Evolutionary conservation across 2,797 vertebrate species (phyloP).

Genomic region (Dendrocincla tyrannina): DNA sequence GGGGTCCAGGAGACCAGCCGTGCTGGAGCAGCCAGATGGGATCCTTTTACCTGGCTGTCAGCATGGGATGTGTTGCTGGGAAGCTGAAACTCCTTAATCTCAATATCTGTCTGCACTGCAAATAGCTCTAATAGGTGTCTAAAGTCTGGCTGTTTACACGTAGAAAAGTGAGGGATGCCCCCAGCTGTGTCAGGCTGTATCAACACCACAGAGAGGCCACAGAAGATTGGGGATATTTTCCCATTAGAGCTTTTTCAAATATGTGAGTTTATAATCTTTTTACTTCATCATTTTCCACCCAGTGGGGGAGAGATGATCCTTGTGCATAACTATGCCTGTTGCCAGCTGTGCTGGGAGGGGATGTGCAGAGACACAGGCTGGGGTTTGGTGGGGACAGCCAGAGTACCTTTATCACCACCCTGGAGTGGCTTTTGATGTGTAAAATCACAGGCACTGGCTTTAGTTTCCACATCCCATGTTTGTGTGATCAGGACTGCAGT

Average conservation of each 20-base stretch:
- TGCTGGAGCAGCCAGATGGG: neutral
- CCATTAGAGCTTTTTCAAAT: constrained; percentile 4
- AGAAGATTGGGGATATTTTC: constrained; percentile 2
- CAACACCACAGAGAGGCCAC: neutral
- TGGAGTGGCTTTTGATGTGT: neutral
- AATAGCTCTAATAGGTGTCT: neutral
- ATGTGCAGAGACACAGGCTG: neutral
- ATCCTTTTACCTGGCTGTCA: neutral
- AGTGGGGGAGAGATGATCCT: neutral
- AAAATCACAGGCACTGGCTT: neutral
- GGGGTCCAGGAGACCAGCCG: neutral
- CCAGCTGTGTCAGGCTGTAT: neutral
- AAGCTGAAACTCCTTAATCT: neutral
- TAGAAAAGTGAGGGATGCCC: neutral
- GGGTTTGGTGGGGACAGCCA: neutral
- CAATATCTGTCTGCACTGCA: neutral
- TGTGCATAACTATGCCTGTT: neutral
- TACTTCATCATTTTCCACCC: neutral
- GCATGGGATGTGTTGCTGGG: neutral
- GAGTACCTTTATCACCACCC: neutral
- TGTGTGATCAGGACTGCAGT: neutral
- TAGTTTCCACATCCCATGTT: neutral
- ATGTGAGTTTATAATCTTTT: constrained; percentile 1
- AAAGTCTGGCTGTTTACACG: neutral
- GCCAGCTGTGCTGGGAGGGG: neutral